Evolutionary conservation across 2,113 vertebrate species (phyloP).

Genomic region (Leucopsar rothschildi): DNA sequence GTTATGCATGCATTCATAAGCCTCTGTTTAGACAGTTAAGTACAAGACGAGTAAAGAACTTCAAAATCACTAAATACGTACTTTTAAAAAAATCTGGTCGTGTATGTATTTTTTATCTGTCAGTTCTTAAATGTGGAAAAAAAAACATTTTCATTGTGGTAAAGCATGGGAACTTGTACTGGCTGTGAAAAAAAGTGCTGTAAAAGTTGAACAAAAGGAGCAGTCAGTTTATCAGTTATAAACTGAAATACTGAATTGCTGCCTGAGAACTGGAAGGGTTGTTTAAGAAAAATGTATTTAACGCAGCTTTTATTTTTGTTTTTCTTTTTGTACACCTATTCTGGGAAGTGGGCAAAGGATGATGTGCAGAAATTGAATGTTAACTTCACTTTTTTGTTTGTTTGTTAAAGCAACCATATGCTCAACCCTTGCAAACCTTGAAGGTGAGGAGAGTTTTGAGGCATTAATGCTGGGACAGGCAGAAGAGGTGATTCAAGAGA

Average conservation of each 20-base stretch:
- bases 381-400: not conserved
- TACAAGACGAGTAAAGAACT: accelerated
- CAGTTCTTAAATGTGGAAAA: not conserved
- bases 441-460: constrained; percentile 97
- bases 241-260: not conserved
- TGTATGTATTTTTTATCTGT: not conserved
- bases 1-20: not conserved
- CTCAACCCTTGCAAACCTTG: constrained; percentile 91
- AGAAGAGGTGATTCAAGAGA: constrained; percentile 94
- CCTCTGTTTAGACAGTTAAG: not conserved
- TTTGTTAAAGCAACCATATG: constrained; percentile 82
- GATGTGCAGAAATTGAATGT: not conserved
- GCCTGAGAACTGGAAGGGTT: not conserved
- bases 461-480: constrained; percentile 91
- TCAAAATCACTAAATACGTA: not conserved
- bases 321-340: not conserved
- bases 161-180: not conserved
- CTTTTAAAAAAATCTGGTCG: accelerated
- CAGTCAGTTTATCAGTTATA: not conserved
- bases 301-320: not conserved
- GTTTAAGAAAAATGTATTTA: not conserved
- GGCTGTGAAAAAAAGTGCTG: not conserved
- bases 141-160: not conserved
- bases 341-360: not conserved
- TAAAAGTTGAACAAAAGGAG: not conserved